Base-by-base conservation (phyloP, 2,113 vertebrate genomes). In the Scortum barcoo region DNA sequence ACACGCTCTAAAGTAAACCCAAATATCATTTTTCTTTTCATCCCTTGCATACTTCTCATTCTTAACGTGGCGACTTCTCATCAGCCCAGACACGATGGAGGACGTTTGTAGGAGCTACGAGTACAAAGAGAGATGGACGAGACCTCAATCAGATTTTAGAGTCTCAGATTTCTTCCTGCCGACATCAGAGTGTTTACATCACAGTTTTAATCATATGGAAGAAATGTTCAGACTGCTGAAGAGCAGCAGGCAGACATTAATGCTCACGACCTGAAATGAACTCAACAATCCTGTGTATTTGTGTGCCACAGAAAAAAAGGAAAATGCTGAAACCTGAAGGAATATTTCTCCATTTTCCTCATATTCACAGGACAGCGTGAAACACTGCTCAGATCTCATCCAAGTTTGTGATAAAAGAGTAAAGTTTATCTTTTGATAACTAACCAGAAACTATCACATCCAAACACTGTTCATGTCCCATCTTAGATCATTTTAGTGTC, bases 21-120 rank as follows among this genome's bases (percentile, higher is more conserved):
- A 7, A 38, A 62, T 22, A 42, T 81, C 76, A 62, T 30, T 84
- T n/a, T 48, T 58, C 33, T 71, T 57, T 78, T 80, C 75, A 33
- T 61, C 28, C 19, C 1, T 1, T 0, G 11, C 84, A 87, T 89
- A 2, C 69, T 84, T 85, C 50, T 77, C 69, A 57, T 86, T 84
- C 84, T 83, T 76, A 57, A 66, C 81, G 11, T 13, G 28, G 14
- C 44, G 2, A 4, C 9, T 40, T 80, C 22, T 83, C 60, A 44
- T 82, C 66, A 56, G 33, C 40, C 7, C 50, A 3, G 63, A 38
- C 6, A 1, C 22, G 7, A 24, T 22, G 62, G 13, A 62, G 26
- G 48, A 51, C 10, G 28, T 30, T 46, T 24, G 38, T 6, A 28
- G n/a, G 1, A 66, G 24, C 19, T 36, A n/a, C 50, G 20, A 40